Base-by-base conservation (phyloP, 2,888 invertebrate species). In the Hypolimnas misippus region DNA sequence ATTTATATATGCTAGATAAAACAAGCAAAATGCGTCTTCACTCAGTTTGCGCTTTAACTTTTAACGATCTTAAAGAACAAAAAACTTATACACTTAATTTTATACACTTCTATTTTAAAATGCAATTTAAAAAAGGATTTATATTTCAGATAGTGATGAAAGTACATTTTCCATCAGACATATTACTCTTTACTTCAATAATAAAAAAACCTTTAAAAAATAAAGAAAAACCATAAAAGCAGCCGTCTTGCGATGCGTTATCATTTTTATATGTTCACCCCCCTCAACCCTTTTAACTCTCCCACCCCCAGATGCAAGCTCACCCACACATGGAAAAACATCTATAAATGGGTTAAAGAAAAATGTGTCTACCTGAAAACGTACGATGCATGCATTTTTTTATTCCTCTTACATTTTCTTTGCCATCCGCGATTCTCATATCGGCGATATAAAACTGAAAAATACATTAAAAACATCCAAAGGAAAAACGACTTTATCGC, bases 331-430 rank as follows among this genome's bases (percentile, higher is more conserved):
- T 53, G 46, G 75, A 75, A 78, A 76, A 80, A 76, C 79, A 73
- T 76, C 84, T 87, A 90, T 91, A 91, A 91, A 91, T 90, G 87
- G 90, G 91, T 92, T 92, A 91, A 89, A 90, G 90, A 91, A 89
- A 91, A 90, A 91, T 92, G 92, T 92, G 91, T 92, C 92, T 92
- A 92, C 92, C 91, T 92, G 92, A 89, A 89, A 90, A 90, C 87
- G 85, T 90, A 91, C 90, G 91, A 89, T 89, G 90, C 86, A 87
- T 81, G 82, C 81, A 83, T 85, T 89, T 91, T 89, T 91, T 91
- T 90, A 84, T 85, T 89, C 84, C 77, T 79, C 85, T 82, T 86
- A 85, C 90, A 89, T 91, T 91, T 91, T 91, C 90, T 91, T 90
- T 87, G 87, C 89, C 83, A 90, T 91, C 88, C 91, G 84, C 90